Conservation (phyloP, 2,797 vertebrate species). For the Chelon labrosus region DNA sequence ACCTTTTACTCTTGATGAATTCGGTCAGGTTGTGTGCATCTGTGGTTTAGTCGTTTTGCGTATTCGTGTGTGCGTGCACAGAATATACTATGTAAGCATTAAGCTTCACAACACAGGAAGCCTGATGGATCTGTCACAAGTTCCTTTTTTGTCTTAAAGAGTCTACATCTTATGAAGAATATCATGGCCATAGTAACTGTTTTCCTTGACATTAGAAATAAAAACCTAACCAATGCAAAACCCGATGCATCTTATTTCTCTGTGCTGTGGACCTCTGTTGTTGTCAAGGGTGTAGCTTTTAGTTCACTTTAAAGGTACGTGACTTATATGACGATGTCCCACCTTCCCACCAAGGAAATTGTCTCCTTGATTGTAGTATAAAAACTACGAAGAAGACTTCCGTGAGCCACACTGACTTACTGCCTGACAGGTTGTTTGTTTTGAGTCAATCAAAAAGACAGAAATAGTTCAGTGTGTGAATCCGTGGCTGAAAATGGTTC, state of each 20-base stretch:
- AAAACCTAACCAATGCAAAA: background rate
- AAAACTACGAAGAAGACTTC: background rate
- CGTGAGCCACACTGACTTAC: background rate
- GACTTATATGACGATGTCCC: constrained; percentile 23
- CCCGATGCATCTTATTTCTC: background rate
- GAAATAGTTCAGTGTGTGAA: constrained; percentile 5
- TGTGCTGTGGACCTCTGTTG: background rate
- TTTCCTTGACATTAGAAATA: no score
- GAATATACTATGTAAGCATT: constrained; percentile 5
- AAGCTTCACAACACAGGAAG: background rate
- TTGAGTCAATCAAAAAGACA: background rate
- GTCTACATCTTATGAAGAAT: background rate
- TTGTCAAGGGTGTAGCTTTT: constrained; percentile 5
- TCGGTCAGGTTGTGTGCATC: background rate
- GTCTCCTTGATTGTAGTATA: background rate
- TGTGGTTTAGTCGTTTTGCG: background rate
- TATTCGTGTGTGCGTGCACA: background rate
- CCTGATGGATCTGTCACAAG: background rate
- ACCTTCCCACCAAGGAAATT: background rate
- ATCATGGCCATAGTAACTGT: background rate
- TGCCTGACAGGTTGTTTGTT: constrained; percentile 5
- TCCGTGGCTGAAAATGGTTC: background rate
- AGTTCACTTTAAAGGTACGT: constrained; percentile 9
- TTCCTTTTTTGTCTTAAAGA: constrained; percentile 10
- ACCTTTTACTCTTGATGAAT: constrained; percentile 19